phyloP scores from a whole-genome alignment of 2,888 invertebrate genomes.

The Acanthosepion lycidas region DNA sequence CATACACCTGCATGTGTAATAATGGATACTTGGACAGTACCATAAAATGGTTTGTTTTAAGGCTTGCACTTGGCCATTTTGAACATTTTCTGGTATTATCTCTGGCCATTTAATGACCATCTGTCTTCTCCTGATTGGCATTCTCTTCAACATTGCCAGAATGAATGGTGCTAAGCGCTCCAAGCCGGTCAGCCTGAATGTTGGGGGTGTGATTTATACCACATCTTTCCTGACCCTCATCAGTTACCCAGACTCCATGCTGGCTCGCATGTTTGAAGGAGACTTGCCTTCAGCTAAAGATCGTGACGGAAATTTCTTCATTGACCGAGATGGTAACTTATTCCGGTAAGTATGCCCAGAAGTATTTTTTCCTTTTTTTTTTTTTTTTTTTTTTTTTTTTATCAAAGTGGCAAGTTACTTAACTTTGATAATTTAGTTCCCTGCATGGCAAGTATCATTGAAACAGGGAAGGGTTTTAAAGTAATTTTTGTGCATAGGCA shows the following conservation, averaged over 20 bases:
- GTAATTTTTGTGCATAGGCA: too few relatives aligned
- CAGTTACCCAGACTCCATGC: constrained; percentile 47
- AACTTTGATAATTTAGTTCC: too few relatives aligned
- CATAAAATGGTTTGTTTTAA: not conserved
- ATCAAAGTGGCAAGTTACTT: too few relatives aligned
- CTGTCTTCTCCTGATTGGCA: constrained; percentile 22
- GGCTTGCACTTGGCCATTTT: not conserved
- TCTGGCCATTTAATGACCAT: not conserved
- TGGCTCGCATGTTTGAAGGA: constrained; percentile 47
- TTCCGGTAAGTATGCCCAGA: constrained; percentile 21
- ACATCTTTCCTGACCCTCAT: constrained; percentile 44
- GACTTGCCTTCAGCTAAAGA: constrained; percentile 44
- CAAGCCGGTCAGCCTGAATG: constrained; percentile 44
- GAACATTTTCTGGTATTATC: constrained; percentile 18
- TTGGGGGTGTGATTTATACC: constrained; percentile 46
- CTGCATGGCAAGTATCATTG: too few relatives aligned
- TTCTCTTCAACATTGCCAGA: constrained; percentile 33
- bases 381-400: too few relatives aligned
- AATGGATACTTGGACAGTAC: not conserved
- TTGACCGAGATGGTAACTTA: constrained; percentile 43
- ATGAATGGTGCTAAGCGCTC: constrained; percentile 41
- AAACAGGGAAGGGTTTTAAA: too few relatives aligned
- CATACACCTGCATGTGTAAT: not conserved
- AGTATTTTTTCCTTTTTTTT: too few relatives aligned
- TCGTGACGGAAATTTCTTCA: constrained; percentile 42